Conservation (phyloP, 2,797 vertebrate species). For the Alcedo quadribrachys region DNA sequence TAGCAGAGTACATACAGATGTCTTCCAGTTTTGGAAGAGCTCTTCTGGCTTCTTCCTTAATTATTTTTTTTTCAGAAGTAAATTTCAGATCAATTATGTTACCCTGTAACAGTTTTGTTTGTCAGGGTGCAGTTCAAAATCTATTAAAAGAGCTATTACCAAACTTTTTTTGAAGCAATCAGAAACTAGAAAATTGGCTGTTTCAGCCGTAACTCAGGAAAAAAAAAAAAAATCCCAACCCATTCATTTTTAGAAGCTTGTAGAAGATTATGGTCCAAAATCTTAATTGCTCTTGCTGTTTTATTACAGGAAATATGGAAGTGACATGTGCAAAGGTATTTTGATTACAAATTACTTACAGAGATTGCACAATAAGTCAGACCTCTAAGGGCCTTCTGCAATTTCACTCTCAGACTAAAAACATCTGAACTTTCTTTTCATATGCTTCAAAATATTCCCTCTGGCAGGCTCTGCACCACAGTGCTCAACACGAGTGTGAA, state of each 20-base stretch:
- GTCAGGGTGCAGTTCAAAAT: not conserved
- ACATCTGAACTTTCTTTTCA: conserved; percentile 55
- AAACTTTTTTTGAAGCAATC: not conserved
- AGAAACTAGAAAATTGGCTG: not conserved
- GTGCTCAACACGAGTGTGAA: not conserved
- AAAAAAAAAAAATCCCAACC: conserved; percentile 10
- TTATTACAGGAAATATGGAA: conserved; percentile 72
- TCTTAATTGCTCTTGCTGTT: conserved; percentile 71
- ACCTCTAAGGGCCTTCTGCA: conserved; percentile 65
- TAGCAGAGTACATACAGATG: not conserved
- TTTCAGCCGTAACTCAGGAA: not conserved
- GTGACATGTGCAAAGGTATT: conserved; percentile 72
- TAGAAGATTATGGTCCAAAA: conserved; percentile 55
- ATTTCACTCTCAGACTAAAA: conserved; percentile 57
- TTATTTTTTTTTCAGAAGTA: not conserved
- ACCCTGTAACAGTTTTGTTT: not conserved
- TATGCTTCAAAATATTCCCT: not conserved
- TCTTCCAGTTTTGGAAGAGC: not conserved
- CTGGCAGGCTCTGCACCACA: not conserved
- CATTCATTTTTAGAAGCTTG: conserved; percentile 43
- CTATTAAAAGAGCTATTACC: not conserved
- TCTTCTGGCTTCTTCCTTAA: conserved; percentile 13
- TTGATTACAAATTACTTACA: conserved; percentile 72
- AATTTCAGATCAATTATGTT: not conserved
- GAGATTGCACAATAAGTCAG: conserved; percentile 69